Conservation (phyloP, 2,113 vertebrate species). For the Thunnus thynnus region DNA sequence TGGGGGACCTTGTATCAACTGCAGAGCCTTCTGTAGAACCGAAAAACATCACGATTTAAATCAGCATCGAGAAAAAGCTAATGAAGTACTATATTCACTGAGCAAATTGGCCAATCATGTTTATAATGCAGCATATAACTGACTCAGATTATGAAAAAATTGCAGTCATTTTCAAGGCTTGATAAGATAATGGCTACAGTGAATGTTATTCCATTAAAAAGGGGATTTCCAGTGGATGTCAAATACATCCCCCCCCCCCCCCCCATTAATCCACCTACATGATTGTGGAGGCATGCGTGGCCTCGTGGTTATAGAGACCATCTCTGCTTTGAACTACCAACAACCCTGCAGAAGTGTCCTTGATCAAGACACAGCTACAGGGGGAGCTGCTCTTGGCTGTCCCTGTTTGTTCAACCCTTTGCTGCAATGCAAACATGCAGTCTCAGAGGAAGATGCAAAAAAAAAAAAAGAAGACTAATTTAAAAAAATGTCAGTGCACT, state of each 20-base stretch:
- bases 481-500: constrained; percentile 27
- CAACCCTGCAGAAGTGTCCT: constrained; percentile 55
- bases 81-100: constrained; percentile 20
- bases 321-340: constrained; percentile 61
- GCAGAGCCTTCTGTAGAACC: constrained; percentile 10
- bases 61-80: background rate
- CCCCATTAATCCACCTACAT: constrained; percentile 32
- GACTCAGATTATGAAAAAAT: constrained; percentile 8
- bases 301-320: constrained; percentile 41
- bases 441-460: constrained; percentile 44
- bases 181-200: constrained; percentile 37
- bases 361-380: constrained; percentile 57
- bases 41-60: background rate
- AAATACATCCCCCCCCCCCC: background rate
- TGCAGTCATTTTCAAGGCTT: constrained; percentile 12
- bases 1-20: constrained; percentile 26
- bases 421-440: constrained; percentile 54
- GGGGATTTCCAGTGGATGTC: constrained; percentile 9
- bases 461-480: constrained; percentile 28
- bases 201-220: constrained; percentile 24
- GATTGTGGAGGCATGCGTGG: constrained; percentile 41
- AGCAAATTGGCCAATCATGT: constrained; percentile 22
- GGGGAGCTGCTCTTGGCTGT: constrained; percentile 52
- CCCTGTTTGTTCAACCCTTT: constrained; percentile 49
- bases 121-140: constrained; percentile 19